These are phyloP conservation scores for Coryphaenoides rupestris DNA, from an alignment of 2,113 vertebrate genomes.

Conservation along the genomic window DNA sequence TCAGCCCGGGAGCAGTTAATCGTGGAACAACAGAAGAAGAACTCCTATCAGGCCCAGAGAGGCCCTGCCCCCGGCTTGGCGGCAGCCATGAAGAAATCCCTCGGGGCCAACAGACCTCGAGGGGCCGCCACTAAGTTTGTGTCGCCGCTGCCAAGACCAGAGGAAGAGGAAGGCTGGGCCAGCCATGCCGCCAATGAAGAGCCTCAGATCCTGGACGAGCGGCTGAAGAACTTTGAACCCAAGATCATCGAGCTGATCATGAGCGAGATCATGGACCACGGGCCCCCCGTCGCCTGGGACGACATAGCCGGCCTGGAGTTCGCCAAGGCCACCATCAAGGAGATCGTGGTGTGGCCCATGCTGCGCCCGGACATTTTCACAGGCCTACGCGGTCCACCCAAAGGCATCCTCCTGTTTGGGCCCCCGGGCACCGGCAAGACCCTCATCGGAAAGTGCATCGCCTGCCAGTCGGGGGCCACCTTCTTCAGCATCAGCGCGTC, in stretches of 20 bases:
- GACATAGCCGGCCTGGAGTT: slow-evolving; percentile 95
- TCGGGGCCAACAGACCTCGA: slow-evolving; percentile 86
- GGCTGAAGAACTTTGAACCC: slow-evolving; percentile 88
- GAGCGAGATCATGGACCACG: slow-evolving; percentile 95
- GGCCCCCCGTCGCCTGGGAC: slow-evolving; percentile 88
- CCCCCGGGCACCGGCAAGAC: slow-evolving; percentile 96
- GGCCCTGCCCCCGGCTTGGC: slow-evolving; percentile 34
- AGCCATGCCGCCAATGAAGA: slow-evolving; percentile 33
- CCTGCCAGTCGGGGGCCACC: slow-evolving; percentile 92
- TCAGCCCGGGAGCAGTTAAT: slow-evolving; percentile 86
- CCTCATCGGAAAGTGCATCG: slow-evolving; percentile 95
- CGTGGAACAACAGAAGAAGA: slow-evolving; percentile 84
- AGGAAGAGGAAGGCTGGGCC: slow-evolving; percentile 62
- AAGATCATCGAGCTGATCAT: slow-evolving; percentile 94
- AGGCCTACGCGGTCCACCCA: slow-evolving; percentile 91
- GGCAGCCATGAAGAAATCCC: slow-evolving; percentile 80
- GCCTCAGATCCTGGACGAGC: slow-evolving; percentile 74
- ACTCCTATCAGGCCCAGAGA: slow-evolving; percentile 69
- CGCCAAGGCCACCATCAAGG: slow-evolving; percentile 93
- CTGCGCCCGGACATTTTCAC: slow-evolving; percentile 94
- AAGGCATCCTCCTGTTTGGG: slow-evolving; percentile 92
- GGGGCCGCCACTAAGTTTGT: slow-evolving; percentile 87
- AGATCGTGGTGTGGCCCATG: slow-evolving; percentile 98
- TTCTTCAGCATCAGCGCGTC: slow-evolving; percentile 98
- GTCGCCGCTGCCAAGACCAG: slow-evolving; percentile 82